Evolutionary conservation across 2,888 invertebrate species (phyloP), one percentile per base, ranked within the genome.

Genomic region (Idaea dimidiata): DNA sequence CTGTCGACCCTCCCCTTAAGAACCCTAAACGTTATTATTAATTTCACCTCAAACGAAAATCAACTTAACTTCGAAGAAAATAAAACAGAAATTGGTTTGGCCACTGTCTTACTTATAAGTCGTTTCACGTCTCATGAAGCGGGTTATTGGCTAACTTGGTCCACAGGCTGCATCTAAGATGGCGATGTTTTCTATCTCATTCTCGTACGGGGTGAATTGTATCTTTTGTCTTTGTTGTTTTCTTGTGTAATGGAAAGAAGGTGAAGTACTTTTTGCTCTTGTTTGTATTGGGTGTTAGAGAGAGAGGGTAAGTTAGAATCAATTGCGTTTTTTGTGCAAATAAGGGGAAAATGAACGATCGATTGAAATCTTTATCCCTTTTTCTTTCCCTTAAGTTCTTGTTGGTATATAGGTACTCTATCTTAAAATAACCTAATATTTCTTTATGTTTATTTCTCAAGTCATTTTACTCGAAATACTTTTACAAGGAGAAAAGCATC

Each of bases 71-170:
- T 17, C 64, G 66, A 65, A 73, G 70, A 69, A 63, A 74, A 81
- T 82, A 86, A 74, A 83, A 86, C 74, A 73, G 76, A 81, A 83
- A 82, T 83, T 81, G 69, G 73, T 70, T 59, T 68, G 67, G 71
- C 78, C 70, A 80, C 81, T 77, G 73, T 70, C 66, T 66, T 72
- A 63, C 70, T 79, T 70, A 77, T 83, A 81, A 74, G 84, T 72
- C 77, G 74, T 79, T 86, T 82, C 75, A 76, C 68, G 65, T 69
- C 67, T 62, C 67, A 70, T 74, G 73, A 77, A 81, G 78, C 76
- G 77, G 81, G 86, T 89, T 89, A 89, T 89, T 88, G 90, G 90
- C 89, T 87, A 89, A 90, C 87, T 89, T 86, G 91, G 91, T 91
- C 90, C 89, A 85, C 79, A 81, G 84, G 82, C 83, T 90, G 90